These are phyloP conservation scores for Cerceris rybyensis DNA, from an alignment of 2,888 invertebrate species.

Conservation along the genomic window DNA sequence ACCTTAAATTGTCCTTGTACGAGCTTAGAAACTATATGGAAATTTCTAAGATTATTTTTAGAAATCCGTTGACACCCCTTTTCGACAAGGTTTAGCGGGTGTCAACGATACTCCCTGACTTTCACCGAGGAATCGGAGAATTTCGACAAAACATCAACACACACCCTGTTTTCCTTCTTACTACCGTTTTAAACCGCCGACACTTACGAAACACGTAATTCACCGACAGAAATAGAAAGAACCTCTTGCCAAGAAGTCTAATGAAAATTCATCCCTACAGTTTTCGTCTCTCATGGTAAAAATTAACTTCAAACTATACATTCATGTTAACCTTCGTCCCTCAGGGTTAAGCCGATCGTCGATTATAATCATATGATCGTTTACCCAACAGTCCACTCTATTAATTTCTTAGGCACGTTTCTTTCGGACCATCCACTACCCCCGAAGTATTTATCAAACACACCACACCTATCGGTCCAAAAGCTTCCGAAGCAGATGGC, in stretches of 20 bases:
- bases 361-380: not conserved
- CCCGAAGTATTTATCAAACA: conserved; percentile 60
- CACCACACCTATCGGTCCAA: conserved; percentile 68
- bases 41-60: conserved; percentile 49
- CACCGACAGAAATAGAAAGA: conserved; percentile 54
- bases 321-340: not conserved
- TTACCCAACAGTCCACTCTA: conserved; percentile 5
- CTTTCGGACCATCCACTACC: conserved; percentile 32
- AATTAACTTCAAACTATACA: not conserved
- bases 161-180: conserved; percentile 47
- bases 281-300: conserved; percentile 34
- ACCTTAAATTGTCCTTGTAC: not conserved
- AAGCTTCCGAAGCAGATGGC: conserved; percentile 68
- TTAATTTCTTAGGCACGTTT: conserved; percentile 46
- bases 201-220: conserved; percentile 53
- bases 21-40: not conserved
- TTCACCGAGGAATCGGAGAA: conserved; percentile 36
- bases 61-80: conserved; percentile 45
- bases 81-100: conserved; percentile 15
- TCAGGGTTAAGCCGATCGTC: not conserved
- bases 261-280: conserved; percentile 12
- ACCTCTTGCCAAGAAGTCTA: not conserved
- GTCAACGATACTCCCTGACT: conserved; percentile 16
- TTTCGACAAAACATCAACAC: conserved; percentile 69
- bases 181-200: conserved; percentile 53